Base-by-base conservation (phyloP, 2,113 vertebrate genomes). In the Rhynchomys soricoides region DNA sequence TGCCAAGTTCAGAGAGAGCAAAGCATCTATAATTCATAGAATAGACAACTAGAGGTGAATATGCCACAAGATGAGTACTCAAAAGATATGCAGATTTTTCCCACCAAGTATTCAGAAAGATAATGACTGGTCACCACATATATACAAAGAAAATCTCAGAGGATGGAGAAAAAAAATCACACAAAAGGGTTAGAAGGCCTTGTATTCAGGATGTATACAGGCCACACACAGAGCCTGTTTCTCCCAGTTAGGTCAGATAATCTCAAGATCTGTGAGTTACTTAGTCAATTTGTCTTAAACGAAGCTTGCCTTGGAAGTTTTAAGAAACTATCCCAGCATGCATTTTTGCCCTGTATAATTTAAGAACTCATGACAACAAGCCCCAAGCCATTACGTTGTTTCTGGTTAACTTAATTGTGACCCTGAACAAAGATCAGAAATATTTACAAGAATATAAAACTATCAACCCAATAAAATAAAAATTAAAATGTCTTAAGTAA, bases 401-500 rank as follows among this genome's bases (percentile, higher is more conserved):
- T 59, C 17, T 26, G 83, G 11, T 5, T n/a, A 70, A 59, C 8
- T 85, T 83, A 74, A 82, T 59, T 92, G 29, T 57, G 43, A 64
- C 37, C 40, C 26, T 83, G n/a, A 93, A 88, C 21, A 83, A 78
- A 91, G 45, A 6, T 59, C n/a, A 85, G 21, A 45, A 43, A 78
- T 78, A 48, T 24, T 97, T 90, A 71, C 0, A 88, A 15, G 37
- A 93, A 71, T 88, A 78, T 43, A 62, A 88, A 87, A 90, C 22
- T 93, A 86, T n/a, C 57, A 37, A 19, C 15, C 31, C 43, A 83
- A n/a, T 52, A 83, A 74, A 37, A 31, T 12, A 86, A 83, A 91
- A 78, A 66, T 62, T 48, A 59, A 1, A 70, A 15, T 62, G 29
- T 85, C 85, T 77, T 77, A 11, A 37, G 0, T 59, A 78, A 83